Percentiles rank a stretch among this genome's conserved stretches.
These are phyloP conservation scores for Chymomyza costata DNA, from an alignment of 1,140 invertebrate species.

Conservation along the genomic window DNA sequence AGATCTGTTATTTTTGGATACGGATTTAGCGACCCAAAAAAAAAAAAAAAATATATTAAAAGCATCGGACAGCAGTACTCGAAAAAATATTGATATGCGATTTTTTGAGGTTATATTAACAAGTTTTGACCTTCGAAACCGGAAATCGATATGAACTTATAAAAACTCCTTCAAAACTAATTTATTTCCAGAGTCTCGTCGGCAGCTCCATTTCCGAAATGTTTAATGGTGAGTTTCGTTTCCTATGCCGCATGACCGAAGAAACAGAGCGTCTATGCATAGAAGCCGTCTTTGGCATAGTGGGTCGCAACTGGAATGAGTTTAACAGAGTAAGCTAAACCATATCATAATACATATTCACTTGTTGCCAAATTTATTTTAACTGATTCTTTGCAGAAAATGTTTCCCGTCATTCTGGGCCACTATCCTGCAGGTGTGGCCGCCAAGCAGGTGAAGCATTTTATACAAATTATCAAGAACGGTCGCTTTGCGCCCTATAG, in stretches of 20 bases:
- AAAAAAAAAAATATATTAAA: no score
- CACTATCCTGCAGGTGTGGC: conserved; percentile 79
- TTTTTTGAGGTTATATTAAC: background rate
- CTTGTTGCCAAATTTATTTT: background rate
- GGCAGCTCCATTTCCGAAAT: conserved; percentile 69
- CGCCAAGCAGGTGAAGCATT: conserved; percentile 72
- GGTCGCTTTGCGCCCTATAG: conserved; percentile 66
- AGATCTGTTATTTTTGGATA: no score
- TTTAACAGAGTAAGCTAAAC: conserved; percentile 52
- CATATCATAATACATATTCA: conserved; percentile 62
- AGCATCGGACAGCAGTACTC: no score
- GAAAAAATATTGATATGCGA: no score
- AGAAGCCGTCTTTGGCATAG: conserved; percentile 68
- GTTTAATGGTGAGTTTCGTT: conserved; percentile 70
- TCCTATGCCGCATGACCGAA: conserved; percentile 71
- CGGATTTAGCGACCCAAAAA: no score
- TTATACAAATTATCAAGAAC: conserved; percentile 67
- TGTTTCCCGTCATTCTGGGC: conserved; percentile 83
- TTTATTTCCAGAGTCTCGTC: conserved; percentile 50
- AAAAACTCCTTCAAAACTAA: no score
- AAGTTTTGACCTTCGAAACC: no score
- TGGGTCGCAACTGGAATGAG: conserved; percentile 69
- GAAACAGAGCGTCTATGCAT: conserved; percentile 68
- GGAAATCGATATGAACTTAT: background rate
- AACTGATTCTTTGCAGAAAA: conserved; percentile 71